Conservation (phyloP, 1,140 invertebrate species). For the Melipona quadrifasciata region DNA sequence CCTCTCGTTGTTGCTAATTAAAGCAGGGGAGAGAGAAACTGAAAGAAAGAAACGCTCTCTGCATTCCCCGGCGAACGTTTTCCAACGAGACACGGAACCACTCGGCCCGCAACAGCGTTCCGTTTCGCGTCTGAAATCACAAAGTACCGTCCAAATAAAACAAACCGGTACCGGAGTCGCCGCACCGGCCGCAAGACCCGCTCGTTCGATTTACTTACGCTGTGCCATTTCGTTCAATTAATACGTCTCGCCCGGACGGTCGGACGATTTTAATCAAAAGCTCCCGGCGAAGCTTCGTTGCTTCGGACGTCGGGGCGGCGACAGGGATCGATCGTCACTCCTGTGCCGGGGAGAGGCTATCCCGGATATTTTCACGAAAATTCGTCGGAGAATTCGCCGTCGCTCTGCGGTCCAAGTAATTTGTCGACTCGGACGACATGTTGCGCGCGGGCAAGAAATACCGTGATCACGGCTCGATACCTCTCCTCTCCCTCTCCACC, state of each 20-base stretch:
- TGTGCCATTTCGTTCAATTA: slow-evolving; percentile 13
- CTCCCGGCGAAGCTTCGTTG: neutral
- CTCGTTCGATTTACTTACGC: slow-evolving; percentile 2
- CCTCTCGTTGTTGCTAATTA: too few relatives aligned
- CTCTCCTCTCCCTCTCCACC: neutral
- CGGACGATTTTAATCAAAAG: slow-evolving; percentile 14
- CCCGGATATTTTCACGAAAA: slow-evolving; percentile 30
- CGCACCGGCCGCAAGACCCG: too few relatives aligned
- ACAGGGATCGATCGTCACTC: neutral
- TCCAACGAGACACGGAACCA: neutral
- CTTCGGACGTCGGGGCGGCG: neutral
- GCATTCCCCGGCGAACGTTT: neutral
- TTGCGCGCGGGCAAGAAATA: slow-evolving; percentile 45
- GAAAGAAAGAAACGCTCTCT: neutral
- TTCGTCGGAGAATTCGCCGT: slow-evolving; percentile 40
- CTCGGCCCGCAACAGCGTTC: neutral
- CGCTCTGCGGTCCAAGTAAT: slow-evolving; percentile 27
- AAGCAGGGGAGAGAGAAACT: too few relatives aligned
- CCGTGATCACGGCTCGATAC: slow-evolving; percentile 34
- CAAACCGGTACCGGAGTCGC: too few relatives aligned
- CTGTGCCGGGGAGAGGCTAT: neutral
- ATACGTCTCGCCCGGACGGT: slow-evolving; percentile 6
- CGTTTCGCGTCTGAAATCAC: neutral
- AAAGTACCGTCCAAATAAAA: neutral
- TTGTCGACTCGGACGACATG: slow-evolving; percentile 41